Conservation (phyloP, 2,797 vertebrate genomes). For the Hippocampus kuda region DNA sequence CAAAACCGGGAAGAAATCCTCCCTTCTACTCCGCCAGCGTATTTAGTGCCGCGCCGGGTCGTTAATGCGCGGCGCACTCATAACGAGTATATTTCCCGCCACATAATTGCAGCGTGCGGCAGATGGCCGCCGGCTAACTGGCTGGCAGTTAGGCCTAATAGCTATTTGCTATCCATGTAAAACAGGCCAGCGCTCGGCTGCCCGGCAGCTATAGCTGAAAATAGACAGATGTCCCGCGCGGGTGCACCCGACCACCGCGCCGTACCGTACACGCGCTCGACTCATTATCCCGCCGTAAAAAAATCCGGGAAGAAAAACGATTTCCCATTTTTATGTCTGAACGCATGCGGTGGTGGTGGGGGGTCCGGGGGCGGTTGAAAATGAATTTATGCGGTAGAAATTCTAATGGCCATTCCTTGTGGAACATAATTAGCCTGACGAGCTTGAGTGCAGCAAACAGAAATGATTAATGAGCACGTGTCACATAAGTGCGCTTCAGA, state of each 20-base stretch:
- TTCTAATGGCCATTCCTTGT: slow-evolving; percentile 32
- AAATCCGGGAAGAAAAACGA: slow-evolving; percentile 12
- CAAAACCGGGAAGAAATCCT: slow-evolving; percentile 8
- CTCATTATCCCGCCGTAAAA: slow-evolving; percentile 43
- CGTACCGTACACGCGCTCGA: slow-evolving; percentile 14
- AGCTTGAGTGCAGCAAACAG: slow-evolving; percentile 35
- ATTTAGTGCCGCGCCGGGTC: slow-evolving; percentile 40
- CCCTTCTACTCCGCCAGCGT: slow-evolving; percentile 16
- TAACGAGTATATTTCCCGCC: slow-evolving; percentile 56
- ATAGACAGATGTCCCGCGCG: slow-evolving; percentile 56
- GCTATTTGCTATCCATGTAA: slow-evolving; percentile 61
- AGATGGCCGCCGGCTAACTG: slow-evolving; percentile 59
- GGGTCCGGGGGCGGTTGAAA: slow-evolving; percentile 8
- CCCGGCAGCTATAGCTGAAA: slow-evolving; percentile 55
- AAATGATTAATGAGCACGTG: slow-evolving; percentile 31
- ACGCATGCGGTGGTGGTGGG: slow-evolving; percentile 2
- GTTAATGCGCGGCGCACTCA: slow-evolving; percentile 52
- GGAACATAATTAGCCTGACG: slow-evolving; percentile 42
- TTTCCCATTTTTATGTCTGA: slow-evolving; percentile 21
- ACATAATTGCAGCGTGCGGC: slow-evolving; percentile 50
- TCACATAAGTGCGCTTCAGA: slow-evolving; percentile 29
- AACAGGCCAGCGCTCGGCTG: slow-evolving; percentile 58
- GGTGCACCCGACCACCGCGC: slow-evolving; percentile 24
- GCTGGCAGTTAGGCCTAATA: slow-evolving; percentile 53
- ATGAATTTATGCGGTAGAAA: slow-evolving; percentile 35